Evolutionary conservation across 2,797 vertebrate genomes (phyloP).

Genomic region (Clarias pachynema): DNA sequence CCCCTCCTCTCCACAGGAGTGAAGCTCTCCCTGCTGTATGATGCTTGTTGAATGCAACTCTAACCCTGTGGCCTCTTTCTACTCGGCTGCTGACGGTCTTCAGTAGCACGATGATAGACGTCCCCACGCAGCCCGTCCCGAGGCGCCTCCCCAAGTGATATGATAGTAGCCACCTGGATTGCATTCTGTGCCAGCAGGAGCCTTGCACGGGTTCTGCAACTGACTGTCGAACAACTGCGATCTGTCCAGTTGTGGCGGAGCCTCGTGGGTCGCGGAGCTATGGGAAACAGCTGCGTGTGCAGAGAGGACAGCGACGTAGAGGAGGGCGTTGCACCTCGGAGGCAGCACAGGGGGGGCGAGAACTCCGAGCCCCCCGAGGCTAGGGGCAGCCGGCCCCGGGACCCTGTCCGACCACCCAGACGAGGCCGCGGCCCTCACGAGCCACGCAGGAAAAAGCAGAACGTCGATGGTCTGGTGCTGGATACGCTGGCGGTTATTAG

Average conservation of each 20-base stretch:
- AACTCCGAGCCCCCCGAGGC: constrained; percentile 75
- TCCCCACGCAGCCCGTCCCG: constrained; percentile 68
- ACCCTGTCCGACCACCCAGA: constrained; percentile 92
- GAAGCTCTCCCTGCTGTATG: constrained; percentile 58
- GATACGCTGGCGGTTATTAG: constrained; percentile 97
- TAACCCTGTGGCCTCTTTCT: constrained; percentile 50
- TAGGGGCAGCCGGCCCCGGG: constrained; percentile 86
- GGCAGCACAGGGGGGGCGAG: constrained; percentile 79
- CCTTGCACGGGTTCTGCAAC: constrained; percentile 89
- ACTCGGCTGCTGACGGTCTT: constrained; percentile 60
- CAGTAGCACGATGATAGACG: constrained; percentile 68
- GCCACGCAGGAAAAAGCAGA: constrained; percentile 95
- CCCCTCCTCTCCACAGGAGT: constrained; percentile 33
- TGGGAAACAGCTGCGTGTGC: constrained; percentile 99
- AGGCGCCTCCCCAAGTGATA: constrained; percentile 86
- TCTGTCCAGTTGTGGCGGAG: constrained; percentile 77
- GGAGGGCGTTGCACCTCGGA: constrained; percentile 77
- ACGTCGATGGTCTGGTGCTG: constrained; percentile 94
- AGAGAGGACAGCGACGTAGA: constrained; percentile 94
- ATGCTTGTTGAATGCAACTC: constrained; percentile 58
- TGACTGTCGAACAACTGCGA: constrained; percentile 79
- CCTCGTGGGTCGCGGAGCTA: constrained; percentile 73
- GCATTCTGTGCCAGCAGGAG: constrained; percentile 96
- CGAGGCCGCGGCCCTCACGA: constrained; percentile 94
- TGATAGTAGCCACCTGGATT: constrained; percentile 96